phyloP scores from a whole-genome alignment of 2,888 invertebrate genomes.

The Hololepta plana region DNA sequence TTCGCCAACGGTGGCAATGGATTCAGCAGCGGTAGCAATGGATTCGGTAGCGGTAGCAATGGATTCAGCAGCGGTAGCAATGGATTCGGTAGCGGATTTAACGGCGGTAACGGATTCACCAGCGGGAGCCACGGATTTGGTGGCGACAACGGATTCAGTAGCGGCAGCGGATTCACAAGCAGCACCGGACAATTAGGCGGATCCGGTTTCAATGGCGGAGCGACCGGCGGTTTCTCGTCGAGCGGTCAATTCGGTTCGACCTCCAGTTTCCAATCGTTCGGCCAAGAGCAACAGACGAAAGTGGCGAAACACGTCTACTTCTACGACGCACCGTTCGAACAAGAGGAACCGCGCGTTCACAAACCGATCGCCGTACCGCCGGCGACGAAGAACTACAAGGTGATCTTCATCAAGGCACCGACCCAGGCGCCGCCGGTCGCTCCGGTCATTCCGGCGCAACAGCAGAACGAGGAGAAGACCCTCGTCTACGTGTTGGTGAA shows the following conservation, averaged over 20 bases:
- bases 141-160: slow-evolving; percentile 2
- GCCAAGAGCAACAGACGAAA: slow-evolving; percentile 5
- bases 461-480: slow-evolving; percentile 21
- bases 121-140: slow-evolving; percentile 5
- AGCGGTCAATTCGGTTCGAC: too few relatives aligned
- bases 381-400: slow-evolving; percentile 25
- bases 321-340: slow-evolving; percentile 21
- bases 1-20: too few relatives aligned
- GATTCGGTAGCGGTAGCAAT: too few relatives aligned
- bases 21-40: too few relatives aligned
- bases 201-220: slow-evolving; percentile 3
- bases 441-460: slow-evolving; percentile 14
- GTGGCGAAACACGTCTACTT: slow-evolving; percentile 21
- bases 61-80: too few relatives aligned
- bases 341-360: slow-evolving; percentile 14
- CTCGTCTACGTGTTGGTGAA: slow-evolving; percentile 24
- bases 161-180: too few relatives aligned
- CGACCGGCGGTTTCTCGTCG: too few relatives aligned
- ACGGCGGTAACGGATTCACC: too few relatives aligned
- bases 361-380: slow-evolving; percentile 15
- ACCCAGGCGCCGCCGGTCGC: slow-evolving; percentile 11
- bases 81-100: too few relatives aligned
- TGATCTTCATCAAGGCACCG: slow-evolving; percentile 30
- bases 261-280: too few relatives aligned
- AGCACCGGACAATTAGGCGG: too few relatives aligned